Base-by-base conservation (phyloP, 2,113 vertebrate genomes). In the Cyanoderma ruficeps region DNA sequence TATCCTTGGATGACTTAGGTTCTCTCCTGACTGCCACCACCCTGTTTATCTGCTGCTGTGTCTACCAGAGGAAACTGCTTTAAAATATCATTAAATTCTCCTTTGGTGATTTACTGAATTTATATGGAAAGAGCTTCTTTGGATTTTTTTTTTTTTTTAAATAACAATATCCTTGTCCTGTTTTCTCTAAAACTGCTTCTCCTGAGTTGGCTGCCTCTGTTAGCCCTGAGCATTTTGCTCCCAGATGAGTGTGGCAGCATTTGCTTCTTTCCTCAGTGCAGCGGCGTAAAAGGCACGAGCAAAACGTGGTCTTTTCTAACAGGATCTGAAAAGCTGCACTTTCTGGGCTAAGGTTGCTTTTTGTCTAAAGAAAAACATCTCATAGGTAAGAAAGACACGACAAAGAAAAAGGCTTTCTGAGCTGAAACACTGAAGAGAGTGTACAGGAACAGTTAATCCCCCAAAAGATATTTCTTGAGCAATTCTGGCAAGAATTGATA, bases 381-480 rank as follows among this genome's bases (percentile, higher is more conserved):
- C 49, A 15, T 60, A 87, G 83, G 77, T 93, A 77, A 79, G 61
- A 67, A 89, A 76, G 57, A 63, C 65, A 57, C 2, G 56, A 56
- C 77, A 87, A 83, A 55, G 52, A 56, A 72, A 89, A 87, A 78
- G 8, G 10, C 15, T 64, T 90, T 94, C 39, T 56, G 63, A 46
- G 47, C 81, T 78, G 59, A 83, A 63, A 74, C 10, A 4, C 76
- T 68, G 78, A 44, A 89, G 74, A 81, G 94, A 89, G 17, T 84
- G 15, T 79, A 87, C 96, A 65, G 95, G 94, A 94, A 95, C 93
- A 95, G 69, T 76, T 96, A 96, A 96, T 97, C 91, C 89, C n/a
- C 16, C 1, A 15, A 47, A 89, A 92, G 37, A 68, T 61, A 92
- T 84, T 84, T 89, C 72, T 89, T 92, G 87, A 84, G 94, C 61